Conservation (phyloP, 1,140 invertebrate species). For the Tribolium madens region DNA sequence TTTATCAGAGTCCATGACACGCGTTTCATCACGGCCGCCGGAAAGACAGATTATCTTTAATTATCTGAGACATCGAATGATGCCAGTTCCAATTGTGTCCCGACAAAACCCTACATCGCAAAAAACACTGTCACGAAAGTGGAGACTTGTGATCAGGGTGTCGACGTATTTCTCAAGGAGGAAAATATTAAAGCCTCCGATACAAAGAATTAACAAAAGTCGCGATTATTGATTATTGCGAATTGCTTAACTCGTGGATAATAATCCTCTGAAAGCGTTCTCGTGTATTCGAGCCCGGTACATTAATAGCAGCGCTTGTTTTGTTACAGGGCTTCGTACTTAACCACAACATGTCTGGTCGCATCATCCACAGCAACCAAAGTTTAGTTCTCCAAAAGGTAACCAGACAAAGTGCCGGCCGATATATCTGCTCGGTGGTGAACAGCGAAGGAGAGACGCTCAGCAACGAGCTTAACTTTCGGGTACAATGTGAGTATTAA, state of each 20-base stretch:
- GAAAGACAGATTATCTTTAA: conserved; percentile 60
- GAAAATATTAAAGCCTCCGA: background rate
- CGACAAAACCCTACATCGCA: conserved; percentile 15
- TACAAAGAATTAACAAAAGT: background rate
- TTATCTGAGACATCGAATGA: conserved; percentile 58
- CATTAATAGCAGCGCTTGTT: conserved; percentile 42
- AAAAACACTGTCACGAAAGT: conserved; percentile 35
- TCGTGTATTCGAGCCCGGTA: conserved; percentile 36
- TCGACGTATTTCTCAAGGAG: conserved; percentile 43
- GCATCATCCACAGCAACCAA: conserved; percentile 86
- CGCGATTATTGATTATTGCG: background rate
- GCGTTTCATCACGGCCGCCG: conserved; percentile 53
- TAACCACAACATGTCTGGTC: conserved; percentile 81
- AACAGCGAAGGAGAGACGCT: conserved; percentile 85
- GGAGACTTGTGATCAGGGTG: conserved; percentile 51
- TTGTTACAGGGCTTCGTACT: conserved; percentile 76
- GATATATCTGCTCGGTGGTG: conserved; percentile 84
- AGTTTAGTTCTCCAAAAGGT: conserved; percentile 88
- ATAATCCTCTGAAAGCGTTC: conserved; percentile 43
- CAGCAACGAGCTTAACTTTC: conserved; percentile 80
- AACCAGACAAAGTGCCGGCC: conserved; percentile 80
- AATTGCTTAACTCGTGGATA: background rate
- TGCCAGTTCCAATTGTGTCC: conserved; percentile 50
- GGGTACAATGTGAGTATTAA: conserved; percentile 85
- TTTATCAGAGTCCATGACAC: conserved; percentile 54